Evolutionary conservation across 2,888 invertebrate genomes (phyloP).

Genomic region (Muschampia plurimacula): DNA sequence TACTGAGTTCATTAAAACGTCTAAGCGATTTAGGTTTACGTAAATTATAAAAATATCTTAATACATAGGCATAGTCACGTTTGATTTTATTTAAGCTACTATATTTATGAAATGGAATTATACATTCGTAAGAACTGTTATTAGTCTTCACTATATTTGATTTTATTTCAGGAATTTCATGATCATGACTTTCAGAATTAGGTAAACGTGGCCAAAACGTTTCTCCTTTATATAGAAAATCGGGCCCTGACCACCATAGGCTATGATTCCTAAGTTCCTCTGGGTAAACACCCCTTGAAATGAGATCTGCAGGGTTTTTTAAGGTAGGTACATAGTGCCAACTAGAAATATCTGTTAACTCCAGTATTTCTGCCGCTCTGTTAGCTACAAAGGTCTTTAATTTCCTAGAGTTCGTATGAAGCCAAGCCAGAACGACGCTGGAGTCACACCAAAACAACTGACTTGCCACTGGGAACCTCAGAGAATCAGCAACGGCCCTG

Average conservation of each 20-base stretch:
- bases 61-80: constrained; percentile 1
- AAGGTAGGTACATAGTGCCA: not conserved
- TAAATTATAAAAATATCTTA: not conserved
- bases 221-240: not conserved
- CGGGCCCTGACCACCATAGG: constrained; percentile 3
- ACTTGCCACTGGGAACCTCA: not conserved
- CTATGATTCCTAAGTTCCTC: not conserved
- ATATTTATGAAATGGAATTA: not conserved
- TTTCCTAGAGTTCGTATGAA: not conserved
- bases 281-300: not conserved
- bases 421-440: not conserved
- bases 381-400: constrained; percentile 1
- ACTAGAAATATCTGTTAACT: not conserved
- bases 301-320: not conserved
- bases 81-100: not conserved
- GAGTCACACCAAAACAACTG: not conserved
- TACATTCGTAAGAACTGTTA: not conserved
- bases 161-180: constrained; percentile 9
- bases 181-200: not conserved
- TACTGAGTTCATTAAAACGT: not conserved
- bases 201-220: not conserved
- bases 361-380: not conserved
- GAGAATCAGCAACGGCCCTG: not conserved
- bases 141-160: not conserved
- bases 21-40: not conserved